Conservation (phyloP, 2,797 vertebrate species). For the Vultur gryphus region DNA sequence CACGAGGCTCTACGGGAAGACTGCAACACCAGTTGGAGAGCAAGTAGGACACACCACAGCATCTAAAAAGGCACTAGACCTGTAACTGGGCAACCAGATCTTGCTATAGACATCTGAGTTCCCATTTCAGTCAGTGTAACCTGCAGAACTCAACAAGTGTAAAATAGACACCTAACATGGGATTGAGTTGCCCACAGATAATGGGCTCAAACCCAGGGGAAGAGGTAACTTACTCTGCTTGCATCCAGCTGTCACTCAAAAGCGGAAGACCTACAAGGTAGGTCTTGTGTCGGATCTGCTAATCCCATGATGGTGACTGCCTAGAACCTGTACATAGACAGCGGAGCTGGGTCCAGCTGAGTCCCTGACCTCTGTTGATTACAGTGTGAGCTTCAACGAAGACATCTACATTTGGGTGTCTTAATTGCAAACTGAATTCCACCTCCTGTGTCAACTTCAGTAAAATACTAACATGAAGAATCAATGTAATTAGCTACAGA, state of each 20-base stretch:
- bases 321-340: neutral
- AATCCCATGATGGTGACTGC: neutral
- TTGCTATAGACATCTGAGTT: neutral
- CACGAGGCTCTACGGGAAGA: neutral
- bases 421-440: neutral
- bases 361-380: neutral
- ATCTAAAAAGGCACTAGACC: neutral
- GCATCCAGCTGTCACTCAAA: neutral
- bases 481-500: neutral
- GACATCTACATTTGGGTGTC: neutral
- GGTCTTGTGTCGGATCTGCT: neutral
- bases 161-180: neutral
- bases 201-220: neutral
- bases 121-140: neutral
- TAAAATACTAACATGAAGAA: neutral
- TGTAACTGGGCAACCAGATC: neutral
- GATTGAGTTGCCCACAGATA: neutral
- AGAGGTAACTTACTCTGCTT: neutral
- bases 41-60: neutral
- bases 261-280: neutral
- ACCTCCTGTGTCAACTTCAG: neutral
- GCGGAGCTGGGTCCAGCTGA: neutral
- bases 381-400: neutral
- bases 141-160: neutral
- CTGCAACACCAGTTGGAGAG: neutral